These are phyloP conservation scores for Pleuronectes platessa DNA, from an alignment of 2,113 vertebrate genomes.

Conservation along the genomic window DNA sequence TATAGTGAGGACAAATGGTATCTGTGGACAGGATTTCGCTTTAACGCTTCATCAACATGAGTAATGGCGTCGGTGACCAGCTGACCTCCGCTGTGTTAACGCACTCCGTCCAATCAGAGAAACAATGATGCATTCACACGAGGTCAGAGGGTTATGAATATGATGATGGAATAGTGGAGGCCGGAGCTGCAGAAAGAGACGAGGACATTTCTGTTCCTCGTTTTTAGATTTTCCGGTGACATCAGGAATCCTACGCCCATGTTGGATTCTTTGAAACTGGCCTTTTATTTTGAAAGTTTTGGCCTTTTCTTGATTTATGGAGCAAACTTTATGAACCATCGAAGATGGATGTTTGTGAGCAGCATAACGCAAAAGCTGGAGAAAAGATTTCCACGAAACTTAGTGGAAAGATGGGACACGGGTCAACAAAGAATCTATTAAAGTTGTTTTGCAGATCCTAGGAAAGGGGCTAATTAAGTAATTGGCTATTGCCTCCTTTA, in stretches of 20 bases:
- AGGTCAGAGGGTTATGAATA: slow-evolving; percentile 9
- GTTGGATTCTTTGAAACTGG: neutral
- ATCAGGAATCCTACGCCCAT: neutral
- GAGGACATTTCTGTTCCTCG: slow-evolving; percentile 2
- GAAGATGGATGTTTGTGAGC: neutral
- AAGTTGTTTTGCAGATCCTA: too few species aligned
- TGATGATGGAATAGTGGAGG: neutral
- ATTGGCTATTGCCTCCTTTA: too few species aligned
- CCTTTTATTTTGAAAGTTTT: neutral
- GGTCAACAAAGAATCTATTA: too few species aligned
- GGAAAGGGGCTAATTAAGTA: too few species aligned
- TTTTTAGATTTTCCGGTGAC: neutral
- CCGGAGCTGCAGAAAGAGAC: neutral
- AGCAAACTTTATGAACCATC: neutral
- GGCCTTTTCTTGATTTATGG: too few species aligned
- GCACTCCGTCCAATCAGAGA: slow-evolving; percentile 6
- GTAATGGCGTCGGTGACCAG: slow-evolving; percentile 23
- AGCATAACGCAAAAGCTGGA: neutral
- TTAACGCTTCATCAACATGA: slow-evolving; percentile 8
- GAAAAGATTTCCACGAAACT: neutral
- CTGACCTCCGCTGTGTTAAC: neutral
- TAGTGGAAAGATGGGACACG: neutral
- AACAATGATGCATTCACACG: slow-evolving; percentile 10
- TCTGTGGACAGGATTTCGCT: slow-evolving; percentile 35
- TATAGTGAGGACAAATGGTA: slow-evolving; percentile 35